A percentile compares a stretch with the other conserved stretches of the same genome.
Conservation (phyloP, 2,797 vertebrate genomes). For the Pipistrellus pipistrellus region DNA sequence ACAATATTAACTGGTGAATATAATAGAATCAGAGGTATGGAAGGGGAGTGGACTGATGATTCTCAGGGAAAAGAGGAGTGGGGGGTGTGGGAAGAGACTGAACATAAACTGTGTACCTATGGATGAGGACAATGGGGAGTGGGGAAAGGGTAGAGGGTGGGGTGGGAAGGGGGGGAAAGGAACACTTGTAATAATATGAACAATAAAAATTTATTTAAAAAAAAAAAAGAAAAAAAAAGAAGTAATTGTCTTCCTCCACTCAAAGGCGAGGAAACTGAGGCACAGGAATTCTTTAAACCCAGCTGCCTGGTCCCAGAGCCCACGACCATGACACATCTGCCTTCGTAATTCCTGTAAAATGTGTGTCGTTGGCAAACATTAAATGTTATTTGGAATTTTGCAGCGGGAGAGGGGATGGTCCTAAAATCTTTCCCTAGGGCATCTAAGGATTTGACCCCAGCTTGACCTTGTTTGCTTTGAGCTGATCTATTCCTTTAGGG, state of each 20-base stretch:
- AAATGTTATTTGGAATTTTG: slow-evolving; percentile 53
- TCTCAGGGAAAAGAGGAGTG: no score
- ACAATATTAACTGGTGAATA: no score
- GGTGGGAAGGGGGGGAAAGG: no score
- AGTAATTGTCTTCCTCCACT: background rate
- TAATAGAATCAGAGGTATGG: no score
- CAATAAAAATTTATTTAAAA: no score
- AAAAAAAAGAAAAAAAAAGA: no score
- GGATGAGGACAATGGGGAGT: no score
- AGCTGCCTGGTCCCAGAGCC: background rate
- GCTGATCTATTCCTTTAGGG: background rate
- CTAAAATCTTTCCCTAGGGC: background rate
- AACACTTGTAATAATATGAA: no score
- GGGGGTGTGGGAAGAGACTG: no score
- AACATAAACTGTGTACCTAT: no score
- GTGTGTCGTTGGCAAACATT: background rate
- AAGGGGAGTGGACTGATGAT: no score
- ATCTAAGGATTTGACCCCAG: background rate
- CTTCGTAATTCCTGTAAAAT: background rate
- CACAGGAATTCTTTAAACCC: background rate
- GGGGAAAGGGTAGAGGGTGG: no score
- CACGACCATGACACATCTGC: background rate
- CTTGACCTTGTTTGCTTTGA: slow-evolving; percentile 2
- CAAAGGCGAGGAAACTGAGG: background rate
- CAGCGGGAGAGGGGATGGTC: background rate